Base-by-base conservation (phyloP, 1,140 invertebrate genomes). In the Macrocentrus cingulum region DNA sequence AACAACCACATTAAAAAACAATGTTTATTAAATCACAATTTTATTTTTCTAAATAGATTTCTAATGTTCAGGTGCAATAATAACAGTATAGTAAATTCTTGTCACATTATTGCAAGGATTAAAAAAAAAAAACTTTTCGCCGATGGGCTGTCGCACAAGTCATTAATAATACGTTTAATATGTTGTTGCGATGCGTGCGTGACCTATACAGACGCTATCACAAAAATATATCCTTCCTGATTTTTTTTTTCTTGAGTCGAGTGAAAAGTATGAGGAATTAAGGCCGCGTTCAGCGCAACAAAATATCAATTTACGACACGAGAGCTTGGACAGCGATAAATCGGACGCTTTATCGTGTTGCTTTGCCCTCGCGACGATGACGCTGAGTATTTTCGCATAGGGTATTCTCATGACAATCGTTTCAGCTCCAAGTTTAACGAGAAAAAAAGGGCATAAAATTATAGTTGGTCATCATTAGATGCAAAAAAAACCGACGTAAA, bases 281-380 rank as follows among this genome's bases (percentile, higher is more conserved):
- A 52, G 36, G 34, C 41, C 19, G 37, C 34, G 11, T 34, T 37
- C 29, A 29, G 41, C 37, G 29, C 29, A 41, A 48, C 52, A 45
- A 49, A 60, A 54, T 54, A 60, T 60, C 51, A 55, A 60, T 60
- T 60, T 53, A 36, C 34, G 36, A 55, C 44, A 49, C 22, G 37
- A 37, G 13, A 52, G 13, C 34, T 15, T 20, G 45, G n/a, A 53
- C 36, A 36, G 36, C 51, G 44, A 60, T 60, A 60, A 60, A 60
- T 60, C 36, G 49, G 11, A 49, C 48, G 51, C 51, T 60, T 60
- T 60, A 60, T 60, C 58, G 58, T 59, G 20, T 20, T 22, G 57
- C 37, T 50, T 25, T 29, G 22, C 22, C 16, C 39, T 29, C 41
- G 18, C 34, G n/a, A 50, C 44, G 36, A 48, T 36, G 50, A 20